Conservation (phyloP, 2,888 invertebrate species). For the Conus canariensis region DNA sequence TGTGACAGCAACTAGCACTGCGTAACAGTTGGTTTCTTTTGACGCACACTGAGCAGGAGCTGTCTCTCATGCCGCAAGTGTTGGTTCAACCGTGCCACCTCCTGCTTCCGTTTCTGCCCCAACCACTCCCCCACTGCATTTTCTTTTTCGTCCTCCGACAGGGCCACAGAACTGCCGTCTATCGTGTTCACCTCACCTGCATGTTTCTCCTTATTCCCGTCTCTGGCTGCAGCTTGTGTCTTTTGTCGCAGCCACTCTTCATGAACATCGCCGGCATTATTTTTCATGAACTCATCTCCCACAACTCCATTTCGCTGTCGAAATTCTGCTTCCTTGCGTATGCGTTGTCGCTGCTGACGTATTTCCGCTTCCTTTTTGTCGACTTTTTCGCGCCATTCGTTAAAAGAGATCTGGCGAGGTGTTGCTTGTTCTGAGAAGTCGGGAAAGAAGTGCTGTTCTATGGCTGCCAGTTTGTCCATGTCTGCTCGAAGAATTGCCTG, state of each 20-base stretch:
- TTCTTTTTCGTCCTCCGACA: slow-evolving; percentile 38
- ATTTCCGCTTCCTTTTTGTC: slow-evolving; percentile 55
- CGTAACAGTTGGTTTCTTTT: slow-evolving; percentile 37
- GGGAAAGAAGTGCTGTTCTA: slow-evolving; percentile 57
- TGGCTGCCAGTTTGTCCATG: slow-evolving; percentile 54
- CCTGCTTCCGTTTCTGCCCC: slow-evolving; percentile 45
- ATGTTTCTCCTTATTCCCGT: slow-evolving; percentile 16
- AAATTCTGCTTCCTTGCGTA: slow-evolving; percentile 40
- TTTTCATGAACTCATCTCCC: slow-evolving; percentile 45
- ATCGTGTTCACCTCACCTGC: neutral
- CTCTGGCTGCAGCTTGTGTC: neutral
- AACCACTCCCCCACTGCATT: slow-evolving; percentile 50
- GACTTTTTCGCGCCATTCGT: slow-evolving; percentile 58
- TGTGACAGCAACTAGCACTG: neutral
- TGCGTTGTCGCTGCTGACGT: slow-evolving; percentile 48
- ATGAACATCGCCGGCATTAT: slow-evolving; percentile 49
- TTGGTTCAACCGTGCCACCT: slow-evolving; percentile 40
- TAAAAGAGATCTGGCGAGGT: slow-evolving; percentile 51
- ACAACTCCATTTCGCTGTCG: slow-evolving; percentile 52
- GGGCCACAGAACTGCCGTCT: neutral
- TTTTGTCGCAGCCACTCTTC: slow-evolving; percentile 57
- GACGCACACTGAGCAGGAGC: slow-evolving; percentile 20
- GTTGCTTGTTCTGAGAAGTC: slow-evolving; percentile 37
- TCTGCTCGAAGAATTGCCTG: slow-evolving; percentile 61
- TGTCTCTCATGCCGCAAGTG: slow-evolving; percentile 25